phyloP scores from a whole-genome alignment of 92 coral and sea anemone genomes.

The Isaurus tuberculatus region DNA sequence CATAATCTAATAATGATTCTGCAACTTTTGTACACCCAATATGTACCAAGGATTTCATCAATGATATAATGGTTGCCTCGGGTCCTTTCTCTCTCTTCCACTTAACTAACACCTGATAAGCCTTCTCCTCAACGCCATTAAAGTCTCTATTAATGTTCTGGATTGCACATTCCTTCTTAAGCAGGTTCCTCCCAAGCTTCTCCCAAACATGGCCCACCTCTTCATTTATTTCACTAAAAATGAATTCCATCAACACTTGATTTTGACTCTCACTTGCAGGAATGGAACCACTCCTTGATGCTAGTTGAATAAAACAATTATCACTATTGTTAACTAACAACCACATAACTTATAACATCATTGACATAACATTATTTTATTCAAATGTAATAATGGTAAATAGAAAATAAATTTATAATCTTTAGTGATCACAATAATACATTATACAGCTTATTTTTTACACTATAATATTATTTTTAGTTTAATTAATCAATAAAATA shows the following conservation, averaged over 20 bases:
- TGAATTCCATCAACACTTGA: slow-evolving; percentile 33
- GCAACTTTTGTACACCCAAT: slow-evolving; percentile 65
- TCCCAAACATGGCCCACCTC: slow-evolving; percentile 82
- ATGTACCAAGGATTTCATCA: slow-evolving; percentile 53
- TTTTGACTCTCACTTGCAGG: slow-evolving; percentile 6
- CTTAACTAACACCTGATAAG: slow-evolving; percentile 75
- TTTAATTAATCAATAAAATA: too few relatives aligned
- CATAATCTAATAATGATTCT: slow-evolving; percentile 58
- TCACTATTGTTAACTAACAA: neutral
- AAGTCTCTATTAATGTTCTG: slow-evolving; percentile 82
- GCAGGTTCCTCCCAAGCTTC: slow-evolving; percentile 73
- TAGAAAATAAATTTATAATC: too few relatives aligned
- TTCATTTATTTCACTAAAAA: slow-evolving; percentile 71
- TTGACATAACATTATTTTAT: too few relatives aligned
- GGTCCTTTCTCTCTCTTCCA: slow-evolving; percentile 70
- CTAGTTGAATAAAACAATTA: neutral
- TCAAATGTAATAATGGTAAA: too few relatives aligned
- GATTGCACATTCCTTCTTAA: slow-evolving; percentile 71
- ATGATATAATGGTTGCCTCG: slow-evolving; percentile 47
- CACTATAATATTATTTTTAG: too few relatives aligned
- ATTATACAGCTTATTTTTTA: too few relatives aligned
- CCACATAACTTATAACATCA: too few relatives aligned
- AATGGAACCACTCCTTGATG: neutral
- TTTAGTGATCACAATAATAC: too few relatives aligned
- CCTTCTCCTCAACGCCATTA: slow-evolving; percentile 76